Evolutionary conservation across 2,113 vertebrate species (phyloP).

Genomic region (Bettongia penicillata): DNA sequence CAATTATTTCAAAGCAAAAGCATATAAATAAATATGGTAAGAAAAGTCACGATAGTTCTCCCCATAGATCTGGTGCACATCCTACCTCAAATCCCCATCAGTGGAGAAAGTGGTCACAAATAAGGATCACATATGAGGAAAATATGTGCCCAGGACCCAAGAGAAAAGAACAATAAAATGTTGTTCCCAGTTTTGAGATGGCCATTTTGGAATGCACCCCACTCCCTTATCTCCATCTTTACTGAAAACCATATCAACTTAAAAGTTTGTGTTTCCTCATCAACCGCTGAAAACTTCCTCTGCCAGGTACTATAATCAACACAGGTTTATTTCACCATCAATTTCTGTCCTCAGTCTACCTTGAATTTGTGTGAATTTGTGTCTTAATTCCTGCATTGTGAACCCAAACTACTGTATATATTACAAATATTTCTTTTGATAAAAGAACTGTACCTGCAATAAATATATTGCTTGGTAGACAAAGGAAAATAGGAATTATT

Average conservation of each 20-base stretch:
- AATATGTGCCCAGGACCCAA: neutral
- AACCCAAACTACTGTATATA: neutral
- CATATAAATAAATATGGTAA: neutral
- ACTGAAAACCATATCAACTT: neutral
- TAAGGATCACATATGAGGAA: too few species aligned
- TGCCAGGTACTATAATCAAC: neutral
- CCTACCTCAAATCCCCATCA: neutral
- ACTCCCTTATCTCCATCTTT: neutral
- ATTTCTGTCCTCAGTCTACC: neutral
- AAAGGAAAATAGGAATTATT: neutral
- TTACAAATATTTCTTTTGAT: neutral
- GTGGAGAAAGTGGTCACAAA: too few species aligned
- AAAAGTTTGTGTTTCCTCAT: neutral
- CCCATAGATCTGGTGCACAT: neutral
- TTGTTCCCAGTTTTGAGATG: neutral
- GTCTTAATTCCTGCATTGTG: neutral
- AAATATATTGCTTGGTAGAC: neutral
- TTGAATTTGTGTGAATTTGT: neutral
- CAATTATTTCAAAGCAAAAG: neutral
- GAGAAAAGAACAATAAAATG: neutral
- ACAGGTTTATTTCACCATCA: neutral
- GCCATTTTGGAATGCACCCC: neutral
- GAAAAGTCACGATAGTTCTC: neutral
- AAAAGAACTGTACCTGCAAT: neutral
- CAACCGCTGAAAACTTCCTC: neutral